phyloP scores from a whole-genome alignment of 2,113 vertebrate genomes.

The Sander vitreus region DNA sequence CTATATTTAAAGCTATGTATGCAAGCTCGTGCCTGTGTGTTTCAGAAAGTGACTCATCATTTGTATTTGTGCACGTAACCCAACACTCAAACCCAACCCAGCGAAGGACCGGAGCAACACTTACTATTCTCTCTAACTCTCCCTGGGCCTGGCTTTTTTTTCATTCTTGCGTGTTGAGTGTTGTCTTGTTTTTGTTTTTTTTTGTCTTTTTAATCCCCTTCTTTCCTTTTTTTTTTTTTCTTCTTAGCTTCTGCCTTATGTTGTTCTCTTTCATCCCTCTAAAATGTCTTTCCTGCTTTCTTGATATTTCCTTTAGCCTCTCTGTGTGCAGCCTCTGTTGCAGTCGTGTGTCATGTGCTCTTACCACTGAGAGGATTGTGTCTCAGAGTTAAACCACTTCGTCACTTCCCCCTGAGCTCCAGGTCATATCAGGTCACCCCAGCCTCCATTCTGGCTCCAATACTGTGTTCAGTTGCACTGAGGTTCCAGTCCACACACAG shows the following conservation, averaged over 20 bases:
- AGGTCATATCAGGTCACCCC: conserved; percentile 37
- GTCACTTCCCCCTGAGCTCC: conserved; percentile 37
- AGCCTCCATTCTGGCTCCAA: conserved; percentile 13
- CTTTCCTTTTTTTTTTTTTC: neutral
- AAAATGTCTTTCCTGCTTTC: neutral
- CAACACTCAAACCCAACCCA: conserved; percentile 53
- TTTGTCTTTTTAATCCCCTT: neutral
- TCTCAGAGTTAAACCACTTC: conserved; percentile 33
- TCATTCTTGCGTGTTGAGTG: neutral
- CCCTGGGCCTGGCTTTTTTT: neutral
- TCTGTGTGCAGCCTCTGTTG: neutral
- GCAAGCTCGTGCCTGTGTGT: conserved; percentile 28
- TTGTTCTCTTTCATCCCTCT: neutral
- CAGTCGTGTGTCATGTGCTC: neutral
- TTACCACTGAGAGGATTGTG: conserved; percentile 5
- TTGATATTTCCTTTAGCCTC: neutral
- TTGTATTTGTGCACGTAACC: conserved; percentile 62
- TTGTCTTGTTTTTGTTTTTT: neutral
- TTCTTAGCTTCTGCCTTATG: neutral
- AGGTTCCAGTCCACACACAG: conserved; percentile 4
- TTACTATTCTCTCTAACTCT: conserved; percentile 19
- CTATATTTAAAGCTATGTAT: conserved; percentile 61
- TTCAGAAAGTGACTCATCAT: conserved; percentile 72
- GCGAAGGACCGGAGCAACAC: conserved; percentile 43
- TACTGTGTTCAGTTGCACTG: neutral